phyloP scores from a whole-genome alignment of 2,888 invertebrate species.

The Magallana nippona region DNA sequence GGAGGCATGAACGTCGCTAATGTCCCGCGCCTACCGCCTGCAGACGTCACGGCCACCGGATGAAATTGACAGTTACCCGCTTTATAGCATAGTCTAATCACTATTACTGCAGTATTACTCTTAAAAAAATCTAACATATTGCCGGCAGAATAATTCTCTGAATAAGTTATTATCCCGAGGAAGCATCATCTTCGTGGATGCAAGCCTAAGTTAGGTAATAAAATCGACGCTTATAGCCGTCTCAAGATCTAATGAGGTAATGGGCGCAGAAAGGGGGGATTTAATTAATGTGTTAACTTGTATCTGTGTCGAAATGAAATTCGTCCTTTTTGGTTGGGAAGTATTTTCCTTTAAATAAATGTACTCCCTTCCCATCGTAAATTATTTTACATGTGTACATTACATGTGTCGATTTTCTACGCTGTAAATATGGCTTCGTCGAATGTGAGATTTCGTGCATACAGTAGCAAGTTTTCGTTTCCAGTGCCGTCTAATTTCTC shows the following conservation, averaged over 20 bases:
- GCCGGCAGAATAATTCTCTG: conserved; percentile 14
- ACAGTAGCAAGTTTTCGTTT: no score
- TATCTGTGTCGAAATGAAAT: not conserved
- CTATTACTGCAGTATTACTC: not conserved
- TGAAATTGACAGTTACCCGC: conserved; percentile 27
- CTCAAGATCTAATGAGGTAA: not conserved
- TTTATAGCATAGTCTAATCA: conserved; percentile 10
- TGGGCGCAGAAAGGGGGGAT: not conserved
- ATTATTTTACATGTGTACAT: no score
- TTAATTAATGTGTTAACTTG: conserved; percentile 2
- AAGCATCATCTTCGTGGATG: conserved; percentile 5
- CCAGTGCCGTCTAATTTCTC: no score
- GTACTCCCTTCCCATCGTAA: not conserved
- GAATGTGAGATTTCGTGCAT: no score
- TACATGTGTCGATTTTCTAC: no score
- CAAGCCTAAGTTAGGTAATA: conserved; percentile 8
- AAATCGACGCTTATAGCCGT: conserved; percentile 3
- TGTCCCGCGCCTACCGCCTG: not conserved
- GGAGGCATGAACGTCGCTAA: not conserved
- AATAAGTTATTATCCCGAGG: not conserved
- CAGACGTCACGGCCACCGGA: conserved; percentile 5
- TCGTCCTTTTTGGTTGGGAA: not conserved
- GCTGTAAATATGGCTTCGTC: no score
- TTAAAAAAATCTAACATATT: not conserved
- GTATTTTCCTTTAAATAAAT: not conserved